phyloP scores from a whole-genome alignment of 1,140 invertebrate genomes.

The Teleopsis dalmanni region DNA sequence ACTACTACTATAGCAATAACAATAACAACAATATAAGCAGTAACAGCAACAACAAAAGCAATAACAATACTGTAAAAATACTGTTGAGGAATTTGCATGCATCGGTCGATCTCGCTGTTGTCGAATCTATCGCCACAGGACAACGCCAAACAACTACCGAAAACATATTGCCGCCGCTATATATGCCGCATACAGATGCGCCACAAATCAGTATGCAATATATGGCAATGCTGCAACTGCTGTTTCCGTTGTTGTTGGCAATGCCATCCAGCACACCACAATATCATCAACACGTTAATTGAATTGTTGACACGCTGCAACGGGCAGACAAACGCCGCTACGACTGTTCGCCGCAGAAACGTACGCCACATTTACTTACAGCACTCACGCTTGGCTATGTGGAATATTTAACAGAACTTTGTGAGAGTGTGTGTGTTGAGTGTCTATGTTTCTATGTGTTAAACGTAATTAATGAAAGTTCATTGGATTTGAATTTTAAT shows the following conservation, averaged over 20 bases:
- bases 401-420: neutral
- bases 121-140: too few relatives aligned
- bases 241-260: neutral
- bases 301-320: constrained; percentile 39
- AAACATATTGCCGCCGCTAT: too few relatives aligned
- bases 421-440: constrained; percentile 5
- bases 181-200: neutral
- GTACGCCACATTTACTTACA: neutral
- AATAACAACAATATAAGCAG: too few relatives aligned
- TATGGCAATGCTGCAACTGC: neutral
- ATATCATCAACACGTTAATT: constrained; percentile 30
- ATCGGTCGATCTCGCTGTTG: too few relatives aligned
- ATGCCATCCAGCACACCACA: neutral
- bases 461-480: constrained; percentile 42
- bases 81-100: too few relatives aligned
- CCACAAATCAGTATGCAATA: neutral
- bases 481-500: constrained; percentile 42
- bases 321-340: constrained; percentile 9
- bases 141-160: too few relatives aligned
- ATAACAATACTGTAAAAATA: too few relatives aligned
- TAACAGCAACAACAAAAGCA: too few relatives aligned
- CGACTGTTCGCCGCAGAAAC: neutral
- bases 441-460: constrained; percentile 19
- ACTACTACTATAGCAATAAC: too few relatives aligned
- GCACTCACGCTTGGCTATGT: neutral